Percentiles rank a stretch among this genome's conserved stretches.
Conservation (phyloP, 2,113 vertebrate species). For the Rhabdomys dilectus region DNA sequence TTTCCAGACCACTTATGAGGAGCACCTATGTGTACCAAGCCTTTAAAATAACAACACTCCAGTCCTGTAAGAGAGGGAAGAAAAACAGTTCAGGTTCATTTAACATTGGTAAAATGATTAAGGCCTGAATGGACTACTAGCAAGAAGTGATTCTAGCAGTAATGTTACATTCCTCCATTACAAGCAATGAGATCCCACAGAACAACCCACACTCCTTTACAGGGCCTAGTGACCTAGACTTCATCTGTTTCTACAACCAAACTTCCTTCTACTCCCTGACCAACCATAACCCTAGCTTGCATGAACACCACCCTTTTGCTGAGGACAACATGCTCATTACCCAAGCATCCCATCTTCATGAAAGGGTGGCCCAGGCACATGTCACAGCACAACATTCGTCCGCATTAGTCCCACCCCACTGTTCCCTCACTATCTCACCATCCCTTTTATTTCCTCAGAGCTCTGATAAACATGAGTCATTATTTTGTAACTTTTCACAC, state of each 20-base stretch:
- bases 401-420: accelerated
- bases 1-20: slow-evolving; percentile 59
- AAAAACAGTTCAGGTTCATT: neutral
- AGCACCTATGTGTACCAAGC: neutral
- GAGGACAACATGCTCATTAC: neutral
- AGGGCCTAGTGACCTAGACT: neutral
- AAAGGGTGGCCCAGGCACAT: neutral
- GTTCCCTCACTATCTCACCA: neutral
- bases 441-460: neutral
- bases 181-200: neutral
- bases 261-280: neutral
- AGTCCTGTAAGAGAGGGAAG: neutral
- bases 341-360: neutral
- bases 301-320: neutral
- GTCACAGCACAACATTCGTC: neutral
- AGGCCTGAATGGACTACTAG: slow-evolving; percentile 30
- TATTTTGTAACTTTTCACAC: neutral
- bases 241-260: neutral
- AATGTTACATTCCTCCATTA: neutral
- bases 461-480: neutral
- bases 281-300: neutral
- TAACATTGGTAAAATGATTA: slow-evolving; percentile 53
- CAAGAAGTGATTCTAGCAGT: neutral
- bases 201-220: neutral
- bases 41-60: slow-evolving; percentile 44